Evolutionary conservation across 92 coral and sea anemone genomes (phyloP).

Genomic region (Epizoanthus ramosus): DNA sequence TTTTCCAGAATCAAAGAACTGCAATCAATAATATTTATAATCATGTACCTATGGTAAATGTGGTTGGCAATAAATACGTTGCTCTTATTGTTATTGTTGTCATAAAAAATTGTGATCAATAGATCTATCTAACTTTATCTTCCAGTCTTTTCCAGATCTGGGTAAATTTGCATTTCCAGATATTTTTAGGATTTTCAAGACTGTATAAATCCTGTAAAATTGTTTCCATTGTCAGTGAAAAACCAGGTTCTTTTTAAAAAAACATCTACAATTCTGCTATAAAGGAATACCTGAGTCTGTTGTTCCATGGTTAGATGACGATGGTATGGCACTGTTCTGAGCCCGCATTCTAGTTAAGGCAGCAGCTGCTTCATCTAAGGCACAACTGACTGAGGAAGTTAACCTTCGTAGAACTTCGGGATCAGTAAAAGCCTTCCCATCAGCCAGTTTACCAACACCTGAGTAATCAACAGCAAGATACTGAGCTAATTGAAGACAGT

Average conservation of each 20-base stretch:
- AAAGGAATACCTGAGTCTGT: slow-evolving; percentile 77
- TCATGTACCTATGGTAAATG: no score
- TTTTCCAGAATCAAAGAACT: no score
- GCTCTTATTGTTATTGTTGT: no score
- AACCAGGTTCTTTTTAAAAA: no score
- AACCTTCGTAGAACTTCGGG: slow-evolving; percentile 95
- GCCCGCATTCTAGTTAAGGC: slow-evolving; percentile 98
- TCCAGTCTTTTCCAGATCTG: no score
- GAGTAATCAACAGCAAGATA: neutral
- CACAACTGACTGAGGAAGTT: slow-evolving; percentile 98
- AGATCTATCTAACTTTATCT: no score
- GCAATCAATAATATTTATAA: no score
- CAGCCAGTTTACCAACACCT: slow-evolving; percentile 97
- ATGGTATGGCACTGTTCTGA: slow-evolving; percentile 92
- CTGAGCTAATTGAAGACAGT: no score
- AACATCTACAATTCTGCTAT: neutral
- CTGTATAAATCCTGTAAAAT: neutral
- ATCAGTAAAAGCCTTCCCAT: slow-evolving; percentile 96
- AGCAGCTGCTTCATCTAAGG: slow-evolving; percentile 99
- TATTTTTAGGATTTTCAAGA: neutral
- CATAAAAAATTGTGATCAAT: no score
- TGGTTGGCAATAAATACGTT: no score
- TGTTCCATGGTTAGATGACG: slow-evolving; percentile 85
- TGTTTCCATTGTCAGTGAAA: no score
- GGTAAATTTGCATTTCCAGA: no score